phyloP scores from a whole-genome alignment of 2,888 invertebrate species.

The Acrobasis repandana region DNA sequence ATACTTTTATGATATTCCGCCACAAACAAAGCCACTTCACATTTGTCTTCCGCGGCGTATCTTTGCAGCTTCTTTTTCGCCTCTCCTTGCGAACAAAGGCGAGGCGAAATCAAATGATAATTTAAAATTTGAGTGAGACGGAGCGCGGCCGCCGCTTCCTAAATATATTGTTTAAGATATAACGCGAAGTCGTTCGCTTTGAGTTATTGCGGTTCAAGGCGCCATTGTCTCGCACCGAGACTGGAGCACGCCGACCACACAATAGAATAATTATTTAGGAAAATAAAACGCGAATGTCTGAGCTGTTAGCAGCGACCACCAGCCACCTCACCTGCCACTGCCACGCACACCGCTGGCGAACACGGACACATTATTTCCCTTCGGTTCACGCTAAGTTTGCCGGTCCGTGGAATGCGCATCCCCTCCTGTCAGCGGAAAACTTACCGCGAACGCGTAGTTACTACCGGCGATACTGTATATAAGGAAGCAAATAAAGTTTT shows the following conservation, averaged over 20 bases:
- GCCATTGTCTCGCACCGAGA: slow-evolving; percentile 30
- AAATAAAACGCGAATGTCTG: slow-evolving; percentile 12
- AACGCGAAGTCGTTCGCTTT: slow-evolving; percentile 40
- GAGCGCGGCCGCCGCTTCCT: slow-evolving; percentile 26
- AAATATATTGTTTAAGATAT: slow-evolving; percentile 59
- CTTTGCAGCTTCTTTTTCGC: slow-evolving; percentile 57
- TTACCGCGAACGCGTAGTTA: no score
- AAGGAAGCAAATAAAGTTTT: no score
- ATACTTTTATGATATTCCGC: slow-evolving; percentile 67
- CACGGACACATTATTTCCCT: no score
- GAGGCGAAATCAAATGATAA: slow-evolving; percentile 63
- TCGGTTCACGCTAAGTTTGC: no score
- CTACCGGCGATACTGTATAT: no score
- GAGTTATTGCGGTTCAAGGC: slow-evolving; percentile 43
- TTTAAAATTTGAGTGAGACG: slow-evolving; percentile 60
- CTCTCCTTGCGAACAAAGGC: slow-evolving; percentile 47
- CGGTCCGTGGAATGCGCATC: no score
- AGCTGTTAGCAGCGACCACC: neutral
- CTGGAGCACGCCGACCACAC: slow-evolving; percentile 20
- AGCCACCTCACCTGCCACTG: neutral
- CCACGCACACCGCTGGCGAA: no score
- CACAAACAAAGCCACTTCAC: slow-evolving; percentile 65
- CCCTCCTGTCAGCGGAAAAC: no score
- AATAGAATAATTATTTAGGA: slow-evolving; percentile 22
- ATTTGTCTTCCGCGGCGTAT: slow-evolving; percentile 62